Conservation (phyloP, 2,797 vertebrate genomes). For the Oophaga sylvatica region DNA sequence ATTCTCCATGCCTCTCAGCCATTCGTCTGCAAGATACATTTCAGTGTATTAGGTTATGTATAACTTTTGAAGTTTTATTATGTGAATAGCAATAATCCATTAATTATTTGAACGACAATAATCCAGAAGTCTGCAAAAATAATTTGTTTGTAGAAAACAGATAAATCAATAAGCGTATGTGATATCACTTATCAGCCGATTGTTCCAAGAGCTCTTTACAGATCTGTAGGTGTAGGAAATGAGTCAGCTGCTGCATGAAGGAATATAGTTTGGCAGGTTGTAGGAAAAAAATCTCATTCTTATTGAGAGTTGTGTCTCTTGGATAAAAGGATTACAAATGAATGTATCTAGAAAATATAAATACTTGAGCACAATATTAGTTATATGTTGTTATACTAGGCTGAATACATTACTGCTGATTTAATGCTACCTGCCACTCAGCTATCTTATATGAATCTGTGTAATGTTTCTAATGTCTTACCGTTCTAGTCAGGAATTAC, state of each 20-base stretch:
- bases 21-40: conserved; percentile 13
- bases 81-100: background rate
- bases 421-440: background rate
- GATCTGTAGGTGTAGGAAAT: conserved; percentile 26
- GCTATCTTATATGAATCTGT: background rate
- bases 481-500: background rate
- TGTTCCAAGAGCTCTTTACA: background rate
- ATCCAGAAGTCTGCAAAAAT: conserved; percentile 21
- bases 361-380: background rate
- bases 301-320: background rate
- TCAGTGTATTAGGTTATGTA: background rate
- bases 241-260: conserved; percentile 4
- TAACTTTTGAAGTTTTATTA: background rate
- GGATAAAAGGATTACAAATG: conserved; percentile 18
- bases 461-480: conserved; percentile 8
- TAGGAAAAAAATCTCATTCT: background rate
- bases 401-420: background rate
- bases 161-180: conserved; percentile 28
- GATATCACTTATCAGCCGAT: conserved; percentile 3
- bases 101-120: background rate
- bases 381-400: background rate
- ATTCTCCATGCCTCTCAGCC: background rate
- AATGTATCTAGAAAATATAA: background rate
- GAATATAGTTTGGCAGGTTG: background rate
- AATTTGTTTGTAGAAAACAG: background rate